Conservation (phyloP, 2,113 vertebrate genomes). For the Cygnus atratus region DNA sequence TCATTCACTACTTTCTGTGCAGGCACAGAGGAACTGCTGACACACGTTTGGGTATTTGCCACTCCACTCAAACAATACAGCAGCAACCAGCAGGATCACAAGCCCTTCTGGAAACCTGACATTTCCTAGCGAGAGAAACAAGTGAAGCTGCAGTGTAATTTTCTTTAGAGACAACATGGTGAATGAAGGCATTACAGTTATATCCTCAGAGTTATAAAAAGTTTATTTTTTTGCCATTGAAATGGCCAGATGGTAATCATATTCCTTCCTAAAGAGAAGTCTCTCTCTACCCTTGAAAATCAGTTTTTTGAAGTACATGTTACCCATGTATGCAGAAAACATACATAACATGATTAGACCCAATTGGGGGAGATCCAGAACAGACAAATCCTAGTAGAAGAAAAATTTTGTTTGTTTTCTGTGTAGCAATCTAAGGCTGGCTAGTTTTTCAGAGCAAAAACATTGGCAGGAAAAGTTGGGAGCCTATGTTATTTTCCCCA, state of each 20-base stretch:
- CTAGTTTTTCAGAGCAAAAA: background rate
- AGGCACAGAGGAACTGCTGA: background rate
- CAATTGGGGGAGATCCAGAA: background rate
- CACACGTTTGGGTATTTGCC: background rate
- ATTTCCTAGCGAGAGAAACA: accelerated
- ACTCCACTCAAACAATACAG: background rate
- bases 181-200: background rate
- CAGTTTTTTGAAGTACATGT: background rate
- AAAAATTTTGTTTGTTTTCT: background rate
- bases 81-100: background rate
- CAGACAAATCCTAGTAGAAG: background rate
- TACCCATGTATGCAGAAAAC: background rate
- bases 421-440: background rate
- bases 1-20: background rate
- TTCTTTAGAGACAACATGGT: background rate
- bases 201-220: background rate
- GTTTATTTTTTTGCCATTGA: background rate
- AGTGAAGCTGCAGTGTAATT: background rate
- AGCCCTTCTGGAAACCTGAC: background rate
- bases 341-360: background rate
- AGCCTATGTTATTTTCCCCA: background rate
- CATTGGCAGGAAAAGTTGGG: background rate
- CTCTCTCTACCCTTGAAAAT: background rate
- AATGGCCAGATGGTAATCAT: background rate
- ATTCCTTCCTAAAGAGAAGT: background rate